phyloP scores from a whole-genome alignment of 2,797 vertebrate species.

The Scyliorhinus canicula region DNA sequence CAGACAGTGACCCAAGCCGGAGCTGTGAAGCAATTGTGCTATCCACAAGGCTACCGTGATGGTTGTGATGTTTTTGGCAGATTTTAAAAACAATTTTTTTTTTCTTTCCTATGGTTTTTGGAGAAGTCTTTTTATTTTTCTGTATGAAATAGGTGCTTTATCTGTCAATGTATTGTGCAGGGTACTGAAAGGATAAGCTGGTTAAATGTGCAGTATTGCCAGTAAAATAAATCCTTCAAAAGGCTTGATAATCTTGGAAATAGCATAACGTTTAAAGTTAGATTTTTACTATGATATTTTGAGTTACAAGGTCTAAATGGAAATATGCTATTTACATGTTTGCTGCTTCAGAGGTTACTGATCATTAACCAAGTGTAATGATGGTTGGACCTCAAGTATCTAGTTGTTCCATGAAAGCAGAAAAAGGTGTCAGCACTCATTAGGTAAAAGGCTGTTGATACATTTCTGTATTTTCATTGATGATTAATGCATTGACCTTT shows the following conservation, averaged over 20 bases:
- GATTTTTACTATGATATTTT: background rate
- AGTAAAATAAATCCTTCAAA: background rate
- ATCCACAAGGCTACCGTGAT: no score
- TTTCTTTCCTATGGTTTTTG: background rate
- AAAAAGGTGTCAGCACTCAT: no score
- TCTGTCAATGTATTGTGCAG: background rate
- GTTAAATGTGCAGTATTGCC: background rate
- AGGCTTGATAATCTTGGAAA: background rate
- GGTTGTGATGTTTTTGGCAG: background rate
- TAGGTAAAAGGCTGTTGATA: background rate
- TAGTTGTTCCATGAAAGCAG: background rate
- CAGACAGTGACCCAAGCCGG: no score
- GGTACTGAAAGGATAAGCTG: background rate
- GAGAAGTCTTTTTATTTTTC: background rate
- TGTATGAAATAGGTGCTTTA: background rate
- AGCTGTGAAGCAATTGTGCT: no score
- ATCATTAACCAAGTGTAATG: background rate
- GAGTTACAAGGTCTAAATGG: background rate
- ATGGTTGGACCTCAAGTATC: background rate
- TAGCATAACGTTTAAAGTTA: background rate
- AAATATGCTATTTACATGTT: background rate
- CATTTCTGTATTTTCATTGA: background rate
- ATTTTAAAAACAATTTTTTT: background rate
- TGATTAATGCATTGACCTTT: background rate
- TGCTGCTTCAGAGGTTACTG: background rate